Base-by-base conservation (phyloP, 1,140 invertebrate genomes). In the Oreohelix idahoensis region DNA sequence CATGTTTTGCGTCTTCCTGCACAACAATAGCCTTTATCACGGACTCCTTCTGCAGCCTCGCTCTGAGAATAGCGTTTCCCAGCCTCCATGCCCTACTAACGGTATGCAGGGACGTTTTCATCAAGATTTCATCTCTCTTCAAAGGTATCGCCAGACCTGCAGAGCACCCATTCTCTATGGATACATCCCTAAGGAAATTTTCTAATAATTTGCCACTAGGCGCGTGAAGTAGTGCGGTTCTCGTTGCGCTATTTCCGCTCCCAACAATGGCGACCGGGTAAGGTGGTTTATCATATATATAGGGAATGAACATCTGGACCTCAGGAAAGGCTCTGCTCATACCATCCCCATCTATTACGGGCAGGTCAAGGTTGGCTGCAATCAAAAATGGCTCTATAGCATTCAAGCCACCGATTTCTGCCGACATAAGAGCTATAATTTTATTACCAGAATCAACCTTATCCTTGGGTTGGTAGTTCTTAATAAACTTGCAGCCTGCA, bases 271-370 rank as follows among this genome's bases (percentile, higher is more conserved):
- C 81, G 0, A 83, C 81, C 17, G 90, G 90, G 78, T 87, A 89
- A 8, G 89, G 85, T 8, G 80, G 70, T 2, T 42, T 36, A n/a
- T 87, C 89, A 75, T 90, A 87, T 36, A 90, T 90, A n/a, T 87
- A 86, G 26, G 90, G 88, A 17, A 81, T 75, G 63, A 89, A 87
- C 90, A 91, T 91, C 84, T 91, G 88, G 0, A 83, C 49, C 11
- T 45, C 87, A 10, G 91, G 91, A 85, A 92, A 92, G 11, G 91
- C 91, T 42, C 91, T 81, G 8, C 90, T 90, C 90, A 92, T 91
- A 8, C 90, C 89, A 80, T 92, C 91, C 23, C 84, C 87, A 83
- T 92, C 91, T 15, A 92, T 35, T 10, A 89, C 77, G 13, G 90
- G 90, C 13, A 92, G 36, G 29, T 83, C 84, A 17, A 89, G 53